These are phyloP conservation scores for Tauraco erythrolophus DNA, from an alignment of 2,113 vertebrate species.

Conservation along the genomic window DNA sequence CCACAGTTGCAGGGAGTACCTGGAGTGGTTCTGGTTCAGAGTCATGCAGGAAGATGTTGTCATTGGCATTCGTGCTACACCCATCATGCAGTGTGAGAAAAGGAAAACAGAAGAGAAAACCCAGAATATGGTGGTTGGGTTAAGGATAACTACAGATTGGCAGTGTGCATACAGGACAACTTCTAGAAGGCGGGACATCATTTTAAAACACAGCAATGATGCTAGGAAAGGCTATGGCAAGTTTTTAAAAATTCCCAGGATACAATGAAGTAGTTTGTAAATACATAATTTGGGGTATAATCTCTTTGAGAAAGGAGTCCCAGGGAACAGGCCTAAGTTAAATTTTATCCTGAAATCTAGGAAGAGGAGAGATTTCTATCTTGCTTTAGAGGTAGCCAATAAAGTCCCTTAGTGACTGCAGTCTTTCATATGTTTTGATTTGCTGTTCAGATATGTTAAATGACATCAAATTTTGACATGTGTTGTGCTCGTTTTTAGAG, in stretches of 20 bases:
- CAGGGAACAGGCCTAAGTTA: neutral
- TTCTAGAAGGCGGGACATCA: neutral
- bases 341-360: neutral
- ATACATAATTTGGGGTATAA: neutral
- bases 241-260: neutral
- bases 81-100: neutral
- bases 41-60: neutral
- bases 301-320: neutral
- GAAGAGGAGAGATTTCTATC: neutral
- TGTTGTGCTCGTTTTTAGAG: slow-evolving; percentile 2
- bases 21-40: neutral
- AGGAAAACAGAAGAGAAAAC: neutral
- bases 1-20: neutral
- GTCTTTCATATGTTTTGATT: neutral
- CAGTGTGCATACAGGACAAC: neutral
- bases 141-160: neutral
- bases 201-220: neutral
- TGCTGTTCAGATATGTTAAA: neutral
- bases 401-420: neutral
- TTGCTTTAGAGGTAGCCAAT: neutral
- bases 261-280: neutral
- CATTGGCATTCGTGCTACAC: neutral
- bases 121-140: neutral
- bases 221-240: neutral
- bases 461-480: neutral